Conservation (phyloP, 2,888 invertebrate species). For the Limnephilus rhombicus region DNA sequence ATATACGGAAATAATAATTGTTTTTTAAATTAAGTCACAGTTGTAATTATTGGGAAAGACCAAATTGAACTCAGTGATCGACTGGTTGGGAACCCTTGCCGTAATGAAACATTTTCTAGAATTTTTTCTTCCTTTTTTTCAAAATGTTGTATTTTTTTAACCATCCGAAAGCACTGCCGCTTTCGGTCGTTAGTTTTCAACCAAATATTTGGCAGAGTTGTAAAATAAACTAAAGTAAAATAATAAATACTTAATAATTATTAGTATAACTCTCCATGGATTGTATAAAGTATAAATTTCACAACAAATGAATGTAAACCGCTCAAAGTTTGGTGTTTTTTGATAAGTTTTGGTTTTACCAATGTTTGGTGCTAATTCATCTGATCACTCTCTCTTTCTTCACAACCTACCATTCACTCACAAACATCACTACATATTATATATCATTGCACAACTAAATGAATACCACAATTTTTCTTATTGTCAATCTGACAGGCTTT, state of each 20-base stretch:
- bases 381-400: neutral
- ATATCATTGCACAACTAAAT: neutral
- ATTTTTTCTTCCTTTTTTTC: too few species aligned
- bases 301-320: neutral
- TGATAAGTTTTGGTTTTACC: neutral
- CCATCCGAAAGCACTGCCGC: neutral
- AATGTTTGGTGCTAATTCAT: conserved; percentile 1
- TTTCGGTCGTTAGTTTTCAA: neutral
- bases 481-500: neutral
- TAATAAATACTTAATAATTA: neutral
- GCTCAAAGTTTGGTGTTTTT: neutral
- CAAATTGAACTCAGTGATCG: too few species aligned
- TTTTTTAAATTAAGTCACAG: too few species aligned
- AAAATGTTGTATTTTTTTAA: neutral
- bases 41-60: too few species aligned
- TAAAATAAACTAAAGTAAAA: neutral
- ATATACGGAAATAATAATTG: too few species aligned
- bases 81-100: too few species aligned
- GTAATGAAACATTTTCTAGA: too few species aligned
- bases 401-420: neutral
- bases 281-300: neutral
- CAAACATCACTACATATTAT: neutral
- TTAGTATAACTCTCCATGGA: neutral
- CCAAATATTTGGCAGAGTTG: conserved; percentile 1
- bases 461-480: neutral